A percentile compares a stretch with the other conserved stretches of the same genome.
phyloP scores from a whole-genome alignment of 2,888 invertebrate species.

The Helicoverpa assulta region DNA sequence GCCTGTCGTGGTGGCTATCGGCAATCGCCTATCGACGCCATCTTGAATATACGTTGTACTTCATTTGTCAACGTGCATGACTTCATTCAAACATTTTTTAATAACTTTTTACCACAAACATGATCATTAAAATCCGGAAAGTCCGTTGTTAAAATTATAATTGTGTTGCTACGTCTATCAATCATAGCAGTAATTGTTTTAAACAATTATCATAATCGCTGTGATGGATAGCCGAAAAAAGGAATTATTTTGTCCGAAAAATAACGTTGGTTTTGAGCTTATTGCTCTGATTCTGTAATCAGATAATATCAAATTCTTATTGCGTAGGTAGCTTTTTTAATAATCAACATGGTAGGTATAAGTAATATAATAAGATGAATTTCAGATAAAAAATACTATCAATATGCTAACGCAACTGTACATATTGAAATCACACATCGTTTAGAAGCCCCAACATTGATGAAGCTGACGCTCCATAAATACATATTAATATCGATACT shows the following conservation, averaged over 20 bases:
- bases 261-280: not conserved
- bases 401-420: not conserved
- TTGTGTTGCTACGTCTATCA: slow-evolving; percentile 14
- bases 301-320: not conserved
- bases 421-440: slow-evolving; percentile 15
- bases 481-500: slow-evolving; percentile 34
- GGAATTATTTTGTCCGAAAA: not conserved
- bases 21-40: slow-evolving; percentile 40
- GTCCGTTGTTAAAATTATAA: slow-evolving; percentile 20
- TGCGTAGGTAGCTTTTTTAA: not conserved
- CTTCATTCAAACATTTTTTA: slow-evolving; percentile 12
- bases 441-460: slow-evolving; percentile 26
- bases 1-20: slow-evolving; percentile 51
- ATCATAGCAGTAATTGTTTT: slow-evolving; percentile 21
- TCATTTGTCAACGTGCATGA: slow-evolving; percentile 43
- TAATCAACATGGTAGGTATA: not conserved
- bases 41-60: slow-evolving; percentile 44
- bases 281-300: not conserved
- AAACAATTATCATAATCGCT: not conserved
- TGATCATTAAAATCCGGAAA: slow-evolving; percentile 8
- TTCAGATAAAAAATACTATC: not conserved
- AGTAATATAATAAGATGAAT: not conserved
- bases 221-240: slow-evolving; percentile 21
- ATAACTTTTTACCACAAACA: slow-evolving; percentile 23
- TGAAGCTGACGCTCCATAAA: slow-evolving; percentile 29